Evolutionary conservation across 2,888 invertebrate species (phyloP), one percentile per base, ranked within the genome.

Genomic region (Polymixis lichenea): DNA sequence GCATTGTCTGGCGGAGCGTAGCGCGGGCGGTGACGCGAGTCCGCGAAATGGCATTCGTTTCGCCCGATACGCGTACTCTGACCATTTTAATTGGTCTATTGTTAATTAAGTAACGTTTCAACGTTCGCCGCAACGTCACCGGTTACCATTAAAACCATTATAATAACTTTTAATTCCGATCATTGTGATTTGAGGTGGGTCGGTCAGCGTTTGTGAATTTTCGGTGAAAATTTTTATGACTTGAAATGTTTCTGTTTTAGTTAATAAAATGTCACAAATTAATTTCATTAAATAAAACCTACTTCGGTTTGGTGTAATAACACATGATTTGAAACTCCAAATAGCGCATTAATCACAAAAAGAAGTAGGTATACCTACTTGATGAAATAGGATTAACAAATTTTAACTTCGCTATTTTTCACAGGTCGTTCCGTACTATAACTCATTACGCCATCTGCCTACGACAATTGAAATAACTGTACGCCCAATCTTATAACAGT

Each of bases 101-200:
- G 96, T 96, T 96, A 96, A 96, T 96, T 96, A 95, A 94, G 94
- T 94, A 94, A 95, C 95, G 94, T 95, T 95, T 95, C 95, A 94
- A 91, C 93, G 90, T 93, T 89, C 88, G 91, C 94, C 93, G 87
- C 94, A 93, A 91, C 91, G 91, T 92, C 92, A 91, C 92, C 92
- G 91, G 93, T 92, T 92, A 91, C 87, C 89, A 90, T 92, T 90
- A 90, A 92, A 93, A 91, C 91, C 88, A 88, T 89, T 90, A 90
- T 92, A 91, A 91, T 92, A 90, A 90, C 89, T 92, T 91, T 92
- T 91, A 90, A 91, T 93, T 91, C 74, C 78, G 84, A 88, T 87
- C 82, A 85, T 85, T 87, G 74, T 86, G 82, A 79, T 87, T 88
- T 86, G 84, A 82, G 85, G 87, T 86, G 60, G 22, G 67, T 69